Evolutionary conservation across 64 coral and sea anemone species (phyloP), one percentile per base, ranked within the genome.

Genomic region (Montipora sp.): DNA sequence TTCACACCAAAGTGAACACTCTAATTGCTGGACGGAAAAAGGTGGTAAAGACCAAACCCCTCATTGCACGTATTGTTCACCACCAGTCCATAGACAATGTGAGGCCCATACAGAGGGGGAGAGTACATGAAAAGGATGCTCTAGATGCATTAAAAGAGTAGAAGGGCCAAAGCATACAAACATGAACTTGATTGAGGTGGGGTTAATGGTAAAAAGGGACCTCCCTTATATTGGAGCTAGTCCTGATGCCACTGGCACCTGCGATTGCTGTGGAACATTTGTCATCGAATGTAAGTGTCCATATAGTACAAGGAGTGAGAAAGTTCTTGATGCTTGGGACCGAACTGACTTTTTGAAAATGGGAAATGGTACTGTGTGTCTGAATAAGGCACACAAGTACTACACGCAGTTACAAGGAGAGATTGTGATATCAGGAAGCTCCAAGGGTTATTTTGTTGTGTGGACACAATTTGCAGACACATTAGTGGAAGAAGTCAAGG

Each of bases 221-320:
- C 69, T 89, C 18, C 87, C 48, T 51, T 89, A 89, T 75, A 89
- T 89, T 75, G 87, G 87, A 53, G 87, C 87, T 44, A 89, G 87
- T 89, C 72, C 70, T 89, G 87, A 89, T 77, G 87, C 87, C 51
- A 51, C 75, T 22, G 44, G 87, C 73, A 75, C 16, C 73, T 89
- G 73, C 76, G 87, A 89, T 53, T 89, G 87, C 87, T 89, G 87
- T 77, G 50, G 69, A 89, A 89, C 67, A 89, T 89, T 89, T 89
- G 70, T 89, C 50, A 57, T 77, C 3, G 72, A 89, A 86, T 86
- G 83, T 65, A 47, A 86, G 68, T 86, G 83, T 86, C 83, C 83
- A 18, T 70, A 86, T 61, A 86, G 58, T 61, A 86, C 72, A 47
- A 86, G 59, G 59, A 61, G 57, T 43, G 59, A 86, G 59, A 53